Conservation (phyloP, 2,888 invertebrate species). For the Formica aserva region DNA sequence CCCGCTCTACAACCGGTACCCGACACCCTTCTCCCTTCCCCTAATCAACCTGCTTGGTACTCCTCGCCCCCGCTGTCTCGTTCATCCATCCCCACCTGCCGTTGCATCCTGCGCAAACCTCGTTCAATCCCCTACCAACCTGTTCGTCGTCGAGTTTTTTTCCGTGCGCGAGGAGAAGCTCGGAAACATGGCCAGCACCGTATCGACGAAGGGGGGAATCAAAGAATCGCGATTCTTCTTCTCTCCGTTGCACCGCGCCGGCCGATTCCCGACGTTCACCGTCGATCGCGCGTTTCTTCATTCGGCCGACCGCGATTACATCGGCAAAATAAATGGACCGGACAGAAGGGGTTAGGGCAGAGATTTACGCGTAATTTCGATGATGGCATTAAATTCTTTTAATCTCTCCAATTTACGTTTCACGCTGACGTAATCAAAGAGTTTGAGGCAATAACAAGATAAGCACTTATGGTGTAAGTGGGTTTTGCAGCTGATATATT, state of each 20-base stretch:
- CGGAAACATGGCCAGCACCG: conserved; percentile 74
- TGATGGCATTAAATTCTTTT: conserved; percentile 28
- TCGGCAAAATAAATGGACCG: conserved; percentile 25
- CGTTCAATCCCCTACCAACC: conserved; percentile 74
- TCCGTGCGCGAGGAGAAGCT: conserved; percentile 60
- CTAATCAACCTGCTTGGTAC: conserved; percentile 52
- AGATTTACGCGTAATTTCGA: conserved; percentile 39
- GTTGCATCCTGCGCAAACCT: conserved; percentile 72
- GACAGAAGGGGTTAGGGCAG: conserved; percentile 12
- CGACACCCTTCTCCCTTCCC: conserved; percentile 43
- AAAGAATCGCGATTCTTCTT: conserved; percentile 54
- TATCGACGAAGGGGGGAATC: conserved; percentile 64
- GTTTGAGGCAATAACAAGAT: conserved; percentile 29
- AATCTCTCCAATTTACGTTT: conserved; percentile 24
- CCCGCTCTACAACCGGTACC: conserved; percentile 46
- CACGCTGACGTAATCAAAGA: conserved; percentile 11
- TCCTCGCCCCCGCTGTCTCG: conserved; percentile 50
- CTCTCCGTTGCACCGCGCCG: not conserved
- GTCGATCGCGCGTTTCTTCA: conserved; percentile 23
- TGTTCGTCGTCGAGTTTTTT: conserved; percentile 64
- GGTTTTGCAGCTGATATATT: not conserved
- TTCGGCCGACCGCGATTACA: conserved; percentile 20
- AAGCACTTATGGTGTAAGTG: not conserved
- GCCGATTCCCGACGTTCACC: conserved; percentile 31
- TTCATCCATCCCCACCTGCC: conserved; percentile 60